Conservation (phyloP, 2,113 vertebrate genomes). For the Burhinus oedicnemus region DNA sequence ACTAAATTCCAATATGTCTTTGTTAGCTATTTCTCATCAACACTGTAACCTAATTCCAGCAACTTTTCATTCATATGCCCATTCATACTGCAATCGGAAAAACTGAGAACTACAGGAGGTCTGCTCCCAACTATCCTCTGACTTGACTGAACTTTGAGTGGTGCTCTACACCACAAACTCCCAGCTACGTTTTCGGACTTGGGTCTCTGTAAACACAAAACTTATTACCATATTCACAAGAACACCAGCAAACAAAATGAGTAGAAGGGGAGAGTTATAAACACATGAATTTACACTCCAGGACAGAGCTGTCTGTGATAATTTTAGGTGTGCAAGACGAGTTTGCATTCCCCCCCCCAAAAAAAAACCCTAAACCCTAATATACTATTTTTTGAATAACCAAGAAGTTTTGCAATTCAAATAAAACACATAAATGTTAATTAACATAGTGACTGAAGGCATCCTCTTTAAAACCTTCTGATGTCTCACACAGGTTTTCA, state of each 20-base stretch:
- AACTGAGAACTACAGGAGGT: rapidly evolving
- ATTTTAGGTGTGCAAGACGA: neutral
- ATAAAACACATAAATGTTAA: neutral
- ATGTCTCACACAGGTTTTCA: neutral
- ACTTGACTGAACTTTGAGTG: neutral
- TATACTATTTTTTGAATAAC: neutral
- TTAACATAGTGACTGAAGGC: neutral
- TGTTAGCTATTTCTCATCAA: neutral
- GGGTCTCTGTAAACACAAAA: neutral
- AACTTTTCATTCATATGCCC: neutral
- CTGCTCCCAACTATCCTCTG: neutral
- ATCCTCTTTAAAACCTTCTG: neutral
- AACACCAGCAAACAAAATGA: neutral
- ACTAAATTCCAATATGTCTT: neutral
- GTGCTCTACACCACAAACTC: neutral
- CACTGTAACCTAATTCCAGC: neutral
- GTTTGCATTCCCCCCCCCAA: neutral
- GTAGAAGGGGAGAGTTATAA: neutral
- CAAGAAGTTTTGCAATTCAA: neutral
- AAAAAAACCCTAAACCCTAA: neutral
- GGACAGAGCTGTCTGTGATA: neutral
- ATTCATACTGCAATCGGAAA: neutral
- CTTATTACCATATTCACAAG: neutral
- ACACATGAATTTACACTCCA: neutral
- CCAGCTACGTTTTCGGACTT: neutral